phyloP scores from a whole-genome alignment of 2,113 vertebrate genomes.

The Peromyscus californicus region DNA sequence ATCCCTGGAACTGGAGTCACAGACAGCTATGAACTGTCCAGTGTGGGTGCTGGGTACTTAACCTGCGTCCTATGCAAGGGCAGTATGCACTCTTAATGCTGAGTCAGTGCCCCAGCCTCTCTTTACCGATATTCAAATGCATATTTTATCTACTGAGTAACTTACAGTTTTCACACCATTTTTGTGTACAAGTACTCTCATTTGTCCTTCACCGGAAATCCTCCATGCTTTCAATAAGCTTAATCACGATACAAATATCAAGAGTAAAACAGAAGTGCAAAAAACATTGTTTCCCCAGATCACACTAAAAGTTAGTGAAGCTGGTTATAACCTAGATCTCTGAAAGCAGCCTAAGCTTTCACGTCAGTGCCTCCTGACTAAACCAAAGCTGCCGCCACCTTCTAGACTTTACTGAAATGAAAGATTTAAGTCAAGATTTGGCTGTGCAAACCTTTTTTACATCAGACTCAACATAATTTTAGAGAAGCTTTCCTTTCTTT shows the following conservation, averaged over 20 bases:
- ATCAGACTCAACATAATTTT: neutral
- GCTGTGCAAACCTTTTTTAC: neutral
- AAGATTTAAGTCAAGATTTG: constrained; percentile 16
- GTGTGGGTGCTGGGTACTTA: neutral
- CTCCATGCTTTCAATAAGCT: neutral
- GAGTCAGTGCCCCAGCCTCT: neutral
- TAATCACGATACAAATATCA: neutral
- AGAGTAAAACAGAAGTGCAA: neutral
- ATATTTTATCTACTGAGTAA: neutral
- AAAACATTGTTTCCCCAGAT: neutral
- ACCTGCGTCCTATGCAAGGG: neutral
- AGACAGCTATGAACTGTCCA: neutral
- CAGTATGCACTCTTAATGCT: neutral
- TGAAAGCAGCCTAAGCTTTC: neutral
- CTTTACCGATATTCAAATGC: constrained; percentile 9
- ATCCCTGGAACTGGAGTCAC: neutral
- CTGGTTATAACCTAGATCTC: neutral
- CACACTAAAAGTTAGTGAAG: neutral
- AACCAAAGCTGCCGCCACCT: neutral
- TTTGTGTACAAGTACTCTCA: neutral
- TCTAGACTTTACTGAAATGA: neutral
- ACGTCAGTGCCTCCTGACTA: neutral
- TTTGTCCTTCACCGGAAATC: constrained; percentile 28
- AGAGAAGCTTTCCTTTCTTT: neutral
- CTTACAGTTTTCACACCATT: constrained; percentile 40